These are phyloP conservation scores for Porites rus DNA, from an alignment of 92 coral and sea anemone species.

Conservation along the genomic window DNA sequence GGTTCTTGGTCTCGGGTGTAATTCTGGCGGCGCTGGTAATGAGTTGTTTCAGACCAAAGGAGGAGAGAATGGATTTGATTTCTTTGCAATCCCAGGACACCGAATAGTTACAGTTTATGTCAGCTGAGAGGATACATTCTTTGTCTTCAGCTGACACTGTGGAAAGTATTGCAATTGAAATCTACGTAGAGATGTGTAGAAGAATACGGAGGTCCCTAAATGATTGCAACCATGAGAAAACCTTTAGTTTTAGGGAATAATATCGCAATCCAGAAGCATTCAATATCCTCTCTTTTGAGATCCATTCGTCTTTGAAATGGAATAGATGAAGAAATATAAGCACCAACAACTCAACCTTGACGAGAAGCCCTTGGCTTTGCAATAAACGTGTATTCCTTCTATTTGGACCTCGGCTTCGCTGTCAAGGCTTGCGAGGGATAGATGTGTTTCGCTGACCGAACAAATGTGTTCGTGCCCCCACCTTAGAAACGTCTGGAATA, in stretches of 20 bases:
- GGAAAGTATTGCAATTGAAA: constrained; percentile 59
- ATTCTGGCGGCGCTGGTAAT: constrained; percentile 59
- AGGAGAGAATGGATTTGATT: not conserved
- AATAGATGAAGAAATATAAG: too few relatives aligned
- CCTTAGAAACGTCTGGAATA: too few relatives aligned
- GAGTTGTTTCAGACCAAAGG: constrained; percentile 45
- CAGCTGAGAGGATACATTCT: constrained; percentile 42
- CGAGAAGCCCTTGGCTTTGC: too few relatives aligned
- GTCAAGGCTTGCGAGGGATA: too few relatives aligned
- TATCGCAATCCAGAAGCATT: constrained; percentile 53
- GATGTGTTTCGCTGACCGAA: too few relatives aligned
- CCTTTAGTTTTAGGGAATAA: constrained; percentile 67
- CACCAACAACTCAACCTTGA: too few relatives aligned
- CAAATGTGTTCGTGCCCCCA: not conserved
- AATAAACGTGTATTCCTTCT: too few relatives aligned
- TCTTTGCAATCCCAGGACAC: not conserved
- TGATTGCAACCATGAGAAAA: constrained; percentile 36
- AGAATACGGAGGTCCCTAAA: constrained; percentile 62
- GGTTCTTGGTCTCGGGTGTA: constrained; percentile 40
- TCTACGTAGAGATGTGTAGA: constrained; percentile 52
- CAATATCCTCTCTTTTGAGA: constrained; percentile 46
- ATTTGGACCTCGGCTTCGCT: too few relatives aligned
- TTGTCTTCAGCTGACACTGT: constrained; percentile 52
- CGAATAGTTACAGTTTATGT: constrained; percentile 3
- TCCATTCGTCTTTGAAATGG: constrained; percentile 28